These are phyloP conservation scores for Mythimna loreyi DNA, from an alignment of 2,888 invertebrate species.

Conservation along the genomic window DNA sequence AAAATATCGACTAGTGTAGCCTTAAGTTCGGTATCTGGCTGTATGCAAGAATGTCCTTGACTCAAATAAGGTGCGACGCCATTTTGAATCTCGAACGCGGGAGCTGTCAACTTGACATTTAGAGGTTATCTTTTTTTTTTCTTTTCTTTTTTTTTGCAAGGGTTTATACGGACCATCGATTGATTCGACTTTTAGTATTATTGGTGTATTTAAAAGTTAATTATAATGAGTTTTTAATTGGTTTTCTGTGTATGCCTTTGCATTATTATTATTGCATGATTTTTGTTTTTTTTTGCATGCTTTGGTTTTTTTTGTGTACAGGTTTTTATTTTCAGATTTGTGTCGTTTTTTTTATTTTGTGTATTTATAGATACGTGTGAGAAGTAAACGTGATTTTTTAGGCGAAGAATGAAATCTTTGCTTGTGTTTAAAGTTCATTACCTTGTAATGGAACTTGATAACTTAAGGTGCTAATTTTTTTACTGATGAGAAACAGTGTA, in stretches of 20 bases:
- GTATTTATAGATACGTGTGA: too few species aligned
- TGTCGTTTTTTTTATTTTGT: neutral
- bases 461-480: too few species aligned
- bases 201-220: slow-evolving; percentile 18
- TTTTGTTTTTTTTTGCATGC: slow-evolving; percentile 12
- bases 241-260: slow-evolving; percentile 46
- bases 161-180: slow-evolving; percentile 47
- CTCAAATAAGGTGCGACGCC: slow-evolving; percentile 79
- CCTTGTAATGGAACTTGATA: too few species aligned
- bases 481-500: too few species aligned
- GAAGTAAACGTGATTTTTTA: too few species aligned
- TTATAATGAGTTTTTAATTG: slow-evolving; percentile 21
- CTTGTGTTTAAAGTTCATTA: too few species aligned
- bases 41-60: slow-evolving; percentile 77
- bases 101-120: slow-evolving; percentile 79
- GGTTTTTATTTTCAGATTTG: neutral
- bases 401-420: too few species aligned
- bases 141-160: slow-evolving; percentile 35
- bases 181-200: slow-evolving; percentile 20
- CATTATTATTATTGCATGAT: slow-evolving; percentile 43
- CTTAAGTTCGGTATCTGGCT: slow-evolving; percentile 65
- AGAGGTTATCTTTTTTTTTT: slow-evolving; percentile 72
- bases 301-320: neutral
- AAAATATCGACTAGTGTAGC: too few species aligned
- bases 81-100: slow-evolving; percentile 72